Evolutionary conservation across 2,797 vertebrate genomes (phyloP), one percentile per base, ranked within the genome.

Genomic region (Nothura maculosa): DNA sequence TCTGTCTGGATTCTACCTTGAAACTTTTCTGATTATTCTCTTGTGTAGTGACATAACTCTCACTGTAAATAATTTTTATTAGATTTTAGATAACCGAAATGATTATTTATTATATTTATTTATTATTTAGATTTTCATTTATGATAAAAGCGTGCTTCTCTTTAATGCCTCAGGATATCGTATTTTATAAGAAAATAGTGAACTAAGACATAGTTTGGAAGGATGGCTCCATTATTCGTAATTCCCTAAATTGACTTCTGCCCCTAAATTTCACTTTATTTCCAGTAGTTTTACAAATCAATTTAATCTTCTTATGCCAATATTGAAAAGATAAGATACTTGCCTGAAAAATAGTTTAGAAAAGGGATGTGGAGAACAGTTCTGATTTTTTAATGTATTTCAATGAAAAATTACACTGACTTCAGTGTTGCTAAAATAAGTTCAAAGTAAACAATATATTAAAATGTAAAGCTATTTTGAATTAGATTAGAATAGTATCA

Each of bases 371-470:
- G 22, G 19, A 80, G 10, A 89, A 10, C 2, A 77, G 62, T 78
- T 15, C 6, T 45, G 12, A 12, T 9, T 40, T 63, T 60, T 67
- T 75, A 38, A 38, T 74, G 30, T 3, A 13, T 24, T 11, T 55
- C 40, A 70, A 10, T 54, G 8, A 87, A 90, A 89, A 89, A 64
- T 1, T 67, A 3, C 7, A 52, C 2, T 66, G 1, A 55, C 52
- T 72, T 62, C 36, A 57, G 7, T 45, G 18, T 30, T 47, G 8
- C 7, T 58, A 54, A 68, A 85, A n/a, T 27, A 62, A 68, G 19
- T 14, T 4, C 3, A 40, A 82, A 77, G 3, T 45, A 73, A 91
- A 47, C 0, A 0, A 19, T 72, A 79, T 55, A 47, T 79, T 24
- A 85, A 78, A 18, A 81, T 60, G 1, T 60, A 81, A 73, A 32